Base-by-base conservation (phyloP, 2,888 invertebrate genomes). In the Podabrus alpinus region DNA sequence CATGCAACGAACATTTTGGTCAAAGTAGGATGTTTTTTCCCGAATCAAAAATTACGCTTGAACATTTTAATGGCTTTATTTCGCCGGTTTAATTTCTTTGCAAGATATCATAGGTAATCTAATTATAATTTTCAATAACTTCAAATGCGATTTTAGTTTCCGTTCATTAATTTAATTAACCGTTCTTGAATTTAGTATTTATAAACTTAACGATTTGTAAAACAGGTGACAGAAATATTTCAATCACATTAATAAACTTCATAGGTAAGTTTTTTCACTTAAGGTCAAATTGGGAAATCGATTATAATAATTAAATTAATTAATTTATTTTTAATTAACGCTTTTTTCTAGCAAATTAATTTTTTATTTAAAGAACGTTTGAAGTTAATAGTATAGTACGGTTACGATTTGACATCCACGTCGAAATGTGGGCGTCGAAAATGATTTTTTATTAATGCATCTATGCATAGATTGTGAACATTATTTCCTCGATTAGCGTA, bases 111-210 rank as follows among this genome's bases (percentile, higher is more conserved):
- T n/a, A 45, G 45, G 45, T 45, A 45, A 45, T 64, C 62, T 64
- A 64, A 64, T 64, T 19, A 19, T 64, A 64, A 64, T 19, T 64
- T 19, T 64, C 62, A 64, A 64, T 64, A 64, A 64, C 21, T 64
- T 64, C n/a, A 16, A 64, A 64, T 64, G n/a, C 7, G 62, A 19
- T 19, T 19, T 19, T 64, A 64, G 59, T 60, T 69, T 69, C 68
- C 69, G 59, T 69, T 69, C 59, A 69, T 69, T 69, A 69, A 59
- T 69, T 59, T 59, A 69, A 59, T 64, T 64, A 64, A 64, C 62
- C 15, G 62, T 64, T 64, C 21, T 17, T 64, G 62, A 64, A 64
- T 64, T 64, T 64, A 3, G 62, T 64, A 64, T 64, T 64, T 64
- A 64, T 64, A 64, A 64, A 64, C 62, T 64, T 64, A 64, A 64